A percentile compares a stretch with the other conserved stretches of the same genome.
phyloP scores from a whole-genome alignment of 2,113 vertebrate genomes.

The Serranochromis macrocephalus region DNA sequence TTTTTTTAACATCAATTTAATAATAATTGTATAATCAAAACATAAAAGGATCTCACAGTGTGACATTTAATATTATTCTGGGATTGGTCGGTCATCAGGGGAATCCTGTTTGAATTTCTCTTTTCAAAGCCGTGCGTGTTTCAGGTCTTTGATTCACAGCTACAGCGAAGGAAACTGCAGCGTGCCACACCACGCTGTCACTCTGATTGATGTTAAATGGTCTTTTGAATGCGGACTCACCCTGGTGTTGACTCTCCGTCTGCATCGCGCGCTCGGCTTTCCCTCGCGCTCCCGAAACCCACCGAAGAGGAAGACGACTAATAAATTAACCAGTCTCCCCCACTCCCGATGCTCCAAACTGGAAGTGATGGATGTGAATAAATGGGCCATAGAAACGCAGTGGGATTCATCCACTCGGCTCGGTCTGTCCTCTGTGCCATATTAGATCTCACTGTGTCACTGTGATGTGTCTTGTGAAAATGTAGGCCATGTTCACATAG shows the following conservation, averaged over 20 bases:
- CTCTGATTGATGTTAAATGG: not conserved
- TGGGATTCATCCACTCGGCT: conserved; percentile 11
- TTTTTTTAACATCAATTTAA: not conserved
- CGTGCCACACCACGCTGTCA: not conserved
- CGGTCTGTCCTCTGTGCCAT: conserved; percentile 14
- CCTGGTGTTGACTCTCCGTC: not conserved
- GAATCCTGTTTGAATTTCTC: not conserved
- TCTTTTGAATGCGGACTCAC: conserved; percentile 5
- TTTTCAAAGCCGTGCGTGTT: not conserved
- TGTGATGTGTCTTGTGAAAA: conserved; percentile 25
- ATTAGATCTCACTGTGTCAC: conserved; percentile 22
- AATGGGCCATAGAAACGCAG: conserved; percentile 25
- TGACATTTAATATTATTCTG: not conserved
- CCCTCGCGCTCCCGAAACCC: not conserved
- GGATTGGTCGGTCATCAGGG: not conserved
- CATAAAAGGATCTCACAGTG: not conserved
- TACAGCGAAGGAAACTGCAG: not conserved
- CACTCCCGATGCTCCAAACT: not conserved
- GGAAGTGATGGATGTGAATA: conserved; percentile 42
- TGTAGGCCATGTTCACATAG: conserved; percentile 27
- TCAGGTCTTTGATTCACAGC: not conserved
- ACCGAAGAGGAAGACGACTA: conserved; percentile 3
- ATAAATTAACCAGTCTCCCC: conserved; percentile 20
- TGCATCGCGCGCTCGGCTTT: not conserved
- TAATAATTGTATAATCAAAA: not conserved